phyloP scores from a whole-genome alignment of 2,113 vertebrate species.

The Corynorhinus townsendii region DNA sequence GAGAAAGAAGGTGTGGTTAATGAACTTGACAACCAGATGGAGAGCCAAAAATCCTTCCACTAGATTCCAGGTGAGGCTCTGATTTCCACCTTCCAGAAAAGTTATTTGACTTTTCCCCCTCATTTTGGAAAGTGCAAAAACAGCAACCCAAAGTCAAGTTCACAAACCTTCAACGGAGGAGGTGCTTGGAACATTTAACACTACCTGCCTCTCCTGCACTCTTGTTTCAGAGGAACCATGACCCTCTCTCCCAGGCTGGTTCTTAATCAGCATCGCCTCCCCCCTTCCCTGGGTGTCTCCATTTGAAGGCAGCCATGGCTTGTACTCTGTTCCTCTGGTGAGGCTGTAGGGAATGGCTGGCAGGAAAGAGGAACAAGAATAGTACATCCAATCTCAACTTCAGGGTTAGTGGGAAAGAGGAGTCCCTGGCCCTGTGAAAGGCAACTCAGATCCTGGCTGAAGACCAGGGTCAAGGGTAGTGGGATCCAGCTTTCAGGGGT shows the following conservation, averaged over 20 bases:
- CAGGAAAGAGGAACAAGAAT: not conserved
- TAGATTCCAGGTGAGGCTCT: not conserved
- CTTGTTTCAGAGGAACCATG: not conserved
- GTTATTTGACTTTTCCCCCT: not conserved
- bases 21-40: not conserved
- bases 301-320: not conserved
- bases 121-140: not conserved
- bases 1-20: not conserved
- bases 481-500: not conserved
- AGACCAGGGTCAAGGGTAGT: not conserved
- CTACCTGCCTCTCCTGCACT: not conserved
- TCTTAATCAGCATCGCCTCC: not conserved
- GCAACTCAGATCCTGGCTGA: not conserved
- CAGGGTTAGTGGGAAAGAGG: not conserved
- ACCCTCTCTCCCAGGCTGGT: not conserved
- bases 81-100: not conserved
- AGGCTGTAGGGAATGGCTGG: not conserved
- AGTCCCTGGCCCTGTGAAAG: not conserved
- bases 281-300: not conserved
- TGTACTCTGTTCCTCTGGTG: not conserved
- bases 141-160: not conserved
- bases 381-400: not conserved
- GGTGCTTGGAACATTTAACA: not conserved
- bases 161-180: not conserved
- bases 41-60: not conserved